Evolutionary conservation across 1,140 invertebrate genomes (phyloP).

Genomic region (Lepidurus couesii): DNA sequence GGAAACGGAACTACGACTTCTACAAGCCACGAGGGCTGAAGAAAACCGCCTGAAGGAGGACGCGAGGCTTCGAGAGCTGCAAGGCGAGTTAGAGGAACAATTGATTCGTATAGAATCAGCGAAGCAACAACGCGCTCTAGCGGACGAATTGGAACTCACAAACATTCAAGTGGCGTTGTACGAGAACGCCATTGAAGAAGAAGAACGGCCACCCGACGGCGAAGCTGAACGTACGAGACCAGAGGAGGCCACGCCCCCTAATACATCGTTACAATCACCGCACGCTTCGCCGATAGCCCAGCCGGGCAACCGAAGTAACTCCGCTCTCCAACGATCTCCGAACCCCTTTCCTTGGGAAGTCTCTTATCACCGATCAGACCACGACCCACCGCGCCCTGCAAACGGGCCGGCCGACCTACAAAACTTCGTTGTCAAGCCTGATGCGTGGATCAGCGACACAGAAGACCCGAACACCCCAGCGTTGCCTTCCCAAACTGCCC

Average conservation of each 20-base stretch:
- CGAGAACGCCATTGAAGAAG: not conserved
- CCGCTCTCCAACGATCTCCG: not conserved
- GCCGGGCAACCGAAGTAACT: not conserved
- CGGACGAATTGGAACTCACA: not conserved
- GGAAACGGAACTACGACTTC: not conserved
- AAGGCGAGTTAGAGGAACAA: not conserved
- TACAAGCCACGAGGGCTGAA: not conserved
- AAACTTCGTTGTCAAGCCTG: not conserved
- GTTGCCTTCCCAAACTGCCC: not conserved
- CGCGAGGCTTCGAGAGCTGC: not conserved
- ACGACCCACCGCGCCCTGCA: not conserved
- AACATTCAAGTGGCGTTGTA: not conserved
- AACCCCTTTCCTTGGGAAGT: not conserved
- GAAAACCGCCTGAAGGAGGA: not conserved
- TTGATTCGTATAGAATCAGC: not conserved
- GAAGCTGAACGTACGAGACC: not conserved
- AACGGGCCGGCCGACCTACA: not conserved
- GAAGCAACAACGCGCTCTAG: not conserved
- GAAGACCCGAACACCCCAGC: not conserved
- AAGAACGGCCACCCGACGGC: not conserved
- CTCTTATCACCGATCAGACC: not conserved
- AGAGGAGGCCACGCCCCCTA: not conserved
- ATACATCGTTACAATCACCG: not conserved
- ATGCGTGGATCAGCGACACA: not conserved
- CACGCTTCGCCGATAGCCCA: not conserved